These are phyloP conservation scores for Nettapus auritus DNA, from an alignment of 2,113 vertebrate genomes.

Conservation along the genomic window DNA sequence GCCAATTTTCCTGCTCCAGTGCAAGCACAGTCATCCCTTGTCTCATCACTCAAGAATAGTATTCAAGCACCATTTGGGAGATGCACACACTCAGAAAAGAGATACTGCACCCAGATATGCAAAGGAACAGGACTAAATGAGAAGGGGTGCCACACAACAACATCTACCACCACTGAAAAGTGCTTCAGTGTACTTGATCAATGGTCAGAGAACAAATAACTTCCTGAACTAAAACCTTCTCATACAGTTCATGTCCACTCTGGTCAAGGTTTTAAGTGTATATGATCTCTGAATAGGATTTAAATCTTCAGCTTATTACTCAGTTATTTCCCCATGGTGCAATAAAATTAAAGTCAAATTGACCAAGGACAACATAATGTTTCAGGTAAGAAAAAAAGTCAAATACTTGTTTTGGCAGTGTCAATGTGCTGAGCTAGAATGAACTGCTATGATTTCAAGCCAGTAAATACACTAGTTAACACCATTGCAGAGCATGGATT, in stretches of 20 bases:
- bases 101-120: background rate
- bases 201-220: background rate
- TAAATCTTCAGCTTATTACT: background rate
- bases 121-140: background rate
- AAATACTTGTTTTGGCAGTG: background rate
- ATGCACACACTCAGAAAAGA: background rate
- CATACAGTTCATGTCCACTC: background rate
- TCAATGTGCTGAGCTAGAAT: background rate
- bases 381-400: background rate
- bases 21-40: background rate
- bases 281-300: background rate
- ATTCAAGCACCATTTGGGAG: background rate
- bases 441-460: background rate
- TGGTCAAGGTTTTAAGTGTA: background rate
- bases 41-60: background rate
- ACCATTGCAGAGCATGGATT: background rate
- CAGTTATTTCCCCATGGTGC: background rate
- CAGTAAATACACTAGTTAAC: background rate
- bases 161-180: background rate
- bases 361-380: background rate
- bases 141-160: background rate
- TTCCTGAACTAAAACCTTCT: background rate
- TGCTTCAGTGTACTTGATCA: background rate
- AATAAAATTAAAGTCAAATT: background rate
- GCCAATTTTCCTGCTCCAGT: background rate